Conservation (phyloP, 2,888 invertebrate genomes). For the Acrobasis consociella region DNA sequence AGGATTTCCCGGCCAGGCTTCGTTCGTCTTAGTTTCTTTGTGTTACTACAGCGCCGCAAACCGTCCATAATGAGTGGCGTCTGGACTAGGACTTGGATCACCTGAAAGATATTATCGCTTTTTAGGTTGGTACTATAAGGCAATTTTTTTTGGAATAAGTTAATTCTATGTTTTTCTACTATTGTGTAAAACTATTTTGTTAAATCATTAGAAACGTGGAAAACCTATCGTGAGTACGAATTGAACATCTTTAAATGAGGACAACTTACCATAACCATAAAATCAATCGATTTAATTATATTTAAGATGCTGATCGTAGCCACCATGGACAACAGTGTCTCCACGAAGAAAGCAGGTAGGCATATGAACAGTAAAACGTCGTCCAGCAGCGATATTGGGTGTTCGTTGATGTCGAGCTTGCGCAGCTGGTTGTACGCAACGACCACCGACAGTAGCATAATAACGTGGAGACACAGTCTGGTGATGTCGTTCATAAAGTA, state of each 20-base stretch:
- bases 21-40: constrained; percentile 81
- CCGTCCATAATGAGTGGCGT: constrained; percentile 89
- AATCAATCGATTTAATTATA: constrained; percentile 76
- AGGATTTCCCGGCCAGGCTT: constrained; percentile 90
- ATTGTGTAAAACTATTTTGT: too few relatives aligned
- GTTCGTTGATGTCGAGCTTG: constrained; percentile 85
- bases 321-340: constrained; percentile 86
- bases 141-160: too few relatives aligned
- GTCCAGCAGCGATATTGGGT: constrained; percentile 85
- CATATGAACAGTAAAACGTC: constrained; percentile 88
- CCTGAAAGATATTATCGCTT: constrained; percentile 53
- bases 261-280: constrained; percentile 78
- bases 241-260: background rate
- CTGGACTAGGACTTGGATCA: constrained; percentile 88
- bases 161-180: too few relatives aligned
- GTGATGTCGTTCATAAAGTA: constrained; percentile 76
- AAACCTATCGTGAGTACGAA: background rate
- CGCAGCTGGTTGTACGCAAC: constrained; percentile 85
- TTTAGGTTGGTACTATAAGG: too few relatives aligned
- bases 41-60: constrained; percentile 87
- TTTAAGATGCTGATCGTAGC: constrained; percentile 83
- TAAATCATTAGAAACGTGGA: background rate
- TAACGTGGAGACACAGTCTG: constrained; percentile 76
- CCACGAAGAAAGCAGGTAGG: constrained; percentile 88
- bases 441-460: constrained; percentile 82